A percentile compares a stretch with the other conserved stretches of the same genome.
Conservation (phyloP, 2,888 invertebrate species). For the Stegophylla sp. region DNA sequence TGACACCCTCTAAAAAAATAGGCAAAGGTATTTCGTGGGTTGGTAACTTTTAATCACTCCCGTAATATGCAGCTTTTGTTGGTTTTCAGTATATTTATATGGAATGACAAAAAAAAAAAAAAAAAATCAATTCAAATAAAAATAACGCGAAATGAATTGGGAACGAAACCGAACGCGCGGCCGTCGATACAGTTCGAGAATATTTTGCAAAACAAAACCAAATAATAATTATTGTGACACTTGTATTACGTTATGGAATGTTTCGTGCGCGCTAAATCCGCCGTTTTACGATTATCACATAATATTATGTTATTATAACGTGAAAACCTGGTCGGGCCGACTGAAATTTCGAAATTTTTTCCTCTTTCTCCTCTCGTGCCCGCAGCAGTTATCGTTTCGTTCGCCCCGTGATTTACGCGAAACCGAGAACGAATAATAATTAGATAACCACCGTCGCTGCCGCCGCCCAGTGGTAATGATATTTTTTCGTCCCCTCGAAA, state of each 20-base stretch:
- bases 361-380: too few relatives aligned
- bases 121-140: neutral
- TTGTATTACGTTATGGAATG: too few relatives aligned
- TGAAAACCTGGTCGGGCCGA: neutral
- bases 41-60: slow-evolving; percentile 45
- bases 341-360: neutral
- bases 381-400: too few relatives aligned
- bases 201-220: too few relatives aligned
- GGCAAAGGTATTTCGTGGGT: slow-evolving; percentile 27
- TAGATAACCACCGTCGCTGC: too few relatives aligned
- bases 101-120: too few relatives aligned
- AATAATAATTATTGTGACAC: neutral
- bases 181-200: too few relatives aligned
- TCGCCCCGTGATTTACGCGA: neutral
- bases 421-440: neutral
- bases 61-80: neutral
- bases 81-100: neutral
- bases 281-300: too few relatives aligned
- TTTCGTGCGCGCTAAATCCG: neutral
- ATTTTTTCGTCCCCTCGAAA: neutral
- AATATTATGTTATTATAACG: neutral
- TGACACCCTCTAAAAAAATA: slow-evolving; percentile 22
- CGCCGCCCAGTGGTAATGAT: neutral
- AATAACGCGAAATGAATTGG: neutral
- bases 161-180: neutral